Conservation (phyloP, 2,113 vertebrate species). For the Seriola quinqueradiata region DNA sequence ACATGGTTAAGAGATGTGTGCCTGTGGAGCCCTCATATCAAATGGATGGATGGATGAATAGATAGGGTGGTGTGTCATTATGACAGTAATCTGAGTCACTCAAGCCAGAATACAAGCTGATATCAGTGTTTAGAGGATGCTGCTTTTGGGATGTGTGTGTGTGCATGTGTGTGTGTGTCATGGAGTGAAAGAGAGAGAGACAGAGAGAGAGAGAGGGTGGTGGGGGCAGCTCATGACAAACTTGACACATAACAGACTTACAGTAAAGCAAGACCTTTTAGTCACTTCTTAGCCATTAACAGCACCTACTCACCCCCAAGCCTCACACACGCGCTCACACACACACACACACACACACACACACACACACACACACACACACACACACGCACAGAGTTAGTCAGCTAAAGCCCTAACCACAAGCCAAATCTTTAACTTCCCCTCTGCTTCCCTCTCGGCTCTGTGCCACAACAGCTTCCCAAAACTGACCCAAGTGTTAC, state of each 20-base stretch:
- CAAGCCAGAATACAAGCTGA: background rate
- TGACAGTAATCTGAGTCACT: slow-evolving; percentile 24
- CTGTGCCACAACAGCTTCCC: slow-evolving; percentile 68
- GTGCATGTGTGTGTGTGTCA: background rate
- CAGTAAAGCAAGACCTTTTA: slow-evolving; percentile 46
- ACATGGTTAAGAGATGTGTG: too few species aligned
- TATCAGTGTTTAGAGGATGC: slow-evolving; percentile 10
- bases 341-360: background rate
- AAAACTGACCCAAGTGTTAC: slow-evolving; percentile 63
- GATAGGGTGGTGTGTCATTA: background rate
- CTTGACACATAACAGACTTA: slow-evolving; percentile 57
- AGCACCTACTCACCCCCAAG: slow-evolving; percentile 15
- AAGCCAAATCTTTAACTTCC: slow-evolving; percentile 36
- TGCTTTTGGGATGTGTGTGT: background rate
- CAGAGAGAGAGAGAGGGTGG: background rate
- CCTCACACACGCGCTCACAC: background rate
- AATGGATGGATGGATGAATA: background rate
- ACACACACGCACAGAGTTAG: slow-evolving; percentile 40
- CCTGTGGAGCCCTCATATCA: too few species aligned
- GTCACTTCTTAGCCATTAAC: slow-evolving; percentile 36
- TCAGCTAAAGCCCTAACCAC: slow-evolving; percentile 51
- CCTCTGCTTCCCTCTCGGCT: slow-evolving; percentile 57
- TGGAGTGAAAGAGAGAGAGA: background rate
- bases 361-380: slow-evolving; percentile 19
- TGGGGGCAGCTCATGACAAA: slow-evolving; percentile 24